These are phyloP conservation scores for Liopterus haemorrhoidalis DNA, from an alignment of 2,888 invertebrate species.

Conservation along the genomic window DNA sequence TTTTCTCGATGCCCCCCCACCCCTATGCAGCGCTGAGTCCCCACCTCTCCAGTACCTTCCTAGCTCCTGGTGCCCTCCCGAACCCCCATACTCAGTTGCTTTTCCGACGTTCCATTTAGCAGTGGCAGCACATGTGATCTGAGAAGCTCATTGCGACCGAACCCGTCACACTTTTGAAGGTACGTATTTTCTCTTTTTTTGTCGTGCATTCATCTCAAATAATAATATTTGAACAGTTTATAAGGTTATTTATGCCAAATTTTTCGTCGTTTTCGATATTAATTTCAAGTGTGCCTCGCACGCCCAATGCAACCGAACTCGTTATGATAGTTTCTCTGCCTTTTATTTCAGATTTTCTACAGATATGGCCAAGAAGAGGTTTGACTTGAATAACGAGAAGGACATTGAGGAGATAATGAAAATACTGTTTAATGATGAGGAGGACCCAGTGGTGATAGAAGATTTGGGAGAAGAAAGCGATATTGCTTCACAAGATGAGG, in stretches of 20 bases:
- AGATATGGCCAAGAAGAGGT: background rate
- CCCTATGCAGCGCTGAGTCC: background rate
- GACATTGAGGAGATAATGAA: background rate
- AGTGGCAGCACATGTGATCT: background rate
- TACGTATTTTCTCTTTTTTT: background rate
- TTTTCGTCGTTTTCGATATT: background rate
- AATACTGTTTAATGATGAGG: background rate
- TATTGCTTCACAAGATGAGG: slow-evolving; percentile 2
- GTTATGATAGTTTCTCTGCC: background rate
- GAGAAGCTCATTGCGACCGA: background rate
- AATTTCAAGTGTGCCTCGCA: background rate
- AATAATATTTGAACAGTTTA: background rate
- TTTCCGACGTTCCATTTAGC: background rate
- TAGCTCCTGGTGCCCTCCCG: background rate
- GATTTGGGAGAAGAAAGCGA: slow-evolving; percentile 2
- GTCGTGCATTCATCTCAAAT: background rate
- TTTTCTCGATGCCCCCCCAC: slow-evolving; percentile 1
- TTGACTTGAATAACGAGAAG: background rate
- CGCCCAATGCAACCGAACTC: background rate
- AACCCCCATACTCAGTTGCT: background rate
- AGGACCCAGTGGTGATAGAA: background rate
- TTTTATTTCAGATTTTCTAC: background rate
- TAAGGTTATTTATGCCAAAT: background rate
- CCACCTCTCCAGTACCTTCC: background rate
- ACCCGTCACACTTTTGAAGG: background rate